Conservation (phyloP, 2,797 vertebrate genomes). For the Tolypeutes matacus region DNA sequence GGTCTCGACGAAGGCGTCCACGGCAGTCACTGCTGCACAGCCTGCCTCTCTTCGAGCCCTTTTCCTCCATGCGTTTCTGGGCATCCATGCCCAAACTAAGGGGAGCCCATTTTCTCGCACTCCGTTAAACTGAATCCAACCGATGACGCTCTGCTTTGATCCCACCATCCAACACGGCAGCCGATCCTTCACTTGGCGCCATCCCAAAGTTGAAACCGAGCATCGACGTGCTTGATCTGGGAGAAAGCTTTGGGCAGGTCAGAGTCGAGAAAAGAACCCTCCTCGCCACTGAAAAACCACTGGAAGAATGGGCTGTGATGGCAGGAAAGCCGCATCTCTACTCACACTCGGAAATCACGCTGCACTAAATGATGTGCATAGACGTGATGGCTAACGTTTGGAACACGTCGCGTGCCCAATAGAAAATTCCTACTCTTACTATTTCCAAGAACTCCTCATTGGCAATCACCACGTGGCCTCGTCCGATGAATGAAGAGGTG, state of each 20-base stretch:
- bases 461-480: not conserved
- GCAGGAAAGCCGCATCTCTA: not conserved
- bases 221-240: not conserved
- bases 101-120: too few relatives aligned
- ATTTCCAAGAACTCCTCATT: not conserved
- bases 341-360: too few relatives aligned
- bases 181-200: not conserved
- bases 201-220: not conserved
- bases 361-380: too few relatives aligned
- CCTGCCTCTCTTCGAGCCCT: accelerated
- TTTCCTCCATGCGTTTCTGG: accelerated
- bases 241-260: not conserved
- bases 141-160: not conserved
- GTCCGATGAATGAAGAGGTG: too few relatives aligned
- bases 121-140: not conserved
- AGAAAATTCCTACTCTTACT: not conserved
- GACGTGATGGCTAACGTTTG: not conserved
- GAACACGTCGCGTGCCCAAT: not conserved
- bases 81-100: too few relatives aligned
- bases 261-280: too few relatives aligned
- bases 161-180: not conserved
- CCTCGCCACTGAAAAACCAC: too few relatives aligned
- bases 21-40: accelerated
- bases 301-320: too few relatives aligned
- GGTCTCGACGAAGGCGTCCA: accelerated